These are phyloP conservation scores for Phataginus tetradactyla DNA, from an alignment of 2,797 vertebrate species.

Conservation along the genomic window DNA sequence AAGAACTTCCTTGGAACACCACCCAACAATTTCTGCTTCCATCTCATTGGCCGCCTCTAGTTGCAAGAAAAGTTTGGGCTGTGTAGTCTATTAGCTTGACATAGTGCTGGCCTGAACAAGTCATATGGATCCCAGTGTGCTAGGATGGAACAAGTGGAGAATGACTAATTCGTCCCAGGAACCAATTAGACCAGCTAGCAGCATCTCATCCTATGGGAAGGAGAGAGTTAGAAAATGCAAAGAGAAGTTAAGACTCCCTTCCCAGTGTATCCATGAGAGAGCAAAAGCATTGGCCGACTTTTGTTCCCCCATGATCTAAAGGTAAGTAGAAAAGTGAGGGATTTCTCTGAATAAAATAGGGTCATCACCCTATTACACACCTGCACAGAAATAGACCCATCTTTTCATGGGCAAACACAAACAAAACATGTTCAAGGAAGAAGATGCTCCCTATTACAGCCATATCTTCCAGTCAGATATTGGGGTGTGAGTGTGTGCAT, in stretches of 20 bases:
- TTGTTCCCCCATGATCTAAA: background rate
- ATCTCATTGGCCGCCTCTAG: background rate
- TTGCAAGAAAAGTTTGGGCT: background rate
- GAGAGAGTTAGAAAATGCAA: background rate
- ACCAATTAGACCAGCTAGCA: background rate
- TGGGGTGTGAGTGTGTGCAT: background rate
- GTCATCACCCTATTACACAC: background rate
- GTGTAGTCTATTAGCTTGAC: background rate
- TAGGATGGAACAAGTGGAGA: background rate
- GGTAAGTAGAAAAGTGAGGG: background rate
- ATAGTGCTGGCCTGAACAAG: background rate
- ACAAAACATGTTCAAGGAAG: background rate
- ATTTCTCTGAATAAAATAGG: conserved; percentile 27
- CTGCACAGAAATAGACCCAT: background rate
- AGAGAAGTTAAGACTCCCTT: background rate
- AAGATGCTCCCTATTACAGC: background rate
- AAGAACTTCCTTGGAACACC: background rate
- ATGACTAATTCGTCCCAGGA: background rate
- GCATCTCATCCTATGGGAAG: background rate
- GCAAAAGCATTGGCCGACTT: background rate
- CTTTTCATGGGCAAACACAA: conserved; percentile 13
- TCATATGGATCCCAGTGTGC: background rate
- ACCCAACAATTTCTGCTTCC: background rate
- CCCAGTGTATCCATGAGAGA: background rate
- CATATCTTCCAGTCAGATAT: background rate